These are phyloP conservation scores for Phymatocera aterrima DNA, from an alignment of 2,888 invertebrate species.

Conservation along the genomic window DNA sequence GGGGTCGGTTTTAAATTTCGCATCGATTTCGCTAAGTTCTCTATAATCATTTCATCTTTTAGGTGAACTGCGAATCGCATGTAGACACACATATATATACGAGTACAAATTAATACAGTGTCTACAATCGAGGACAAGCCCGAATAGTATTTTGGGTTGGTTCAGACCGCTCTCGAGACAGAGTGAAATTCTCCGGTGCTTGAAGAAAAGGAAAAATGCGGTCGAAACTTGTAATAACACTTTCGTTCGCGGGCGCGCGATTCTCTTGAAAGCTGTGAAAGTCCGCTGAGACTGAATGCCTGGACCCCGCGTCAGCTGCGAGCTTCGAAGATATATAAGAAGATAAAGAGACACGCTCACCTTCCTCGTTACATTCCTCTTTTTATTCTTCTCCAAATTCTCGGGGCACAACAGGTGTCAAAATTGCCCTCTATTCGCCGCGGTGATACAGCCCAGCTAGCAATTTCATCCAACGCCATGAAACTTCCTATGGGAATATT, in stretches of 20 bases:
- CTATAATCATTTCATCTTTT: too few species aligned
- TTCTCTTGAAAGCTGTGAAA: background rate
- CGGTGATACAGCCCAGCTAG: background rate
- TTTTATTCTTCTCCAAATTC: background rate
- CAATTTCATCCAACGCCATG: background rate
- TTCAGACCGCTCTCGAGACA: background rate
- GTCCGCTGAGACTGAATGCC: background rate
- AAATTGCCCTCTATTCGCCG: background rate
- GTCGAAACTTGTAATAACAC: background rate
- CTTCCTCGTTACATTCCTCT: background rate
- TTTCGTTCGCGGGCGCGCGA: background rate
- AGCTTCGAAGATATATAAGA: too few species aligned
- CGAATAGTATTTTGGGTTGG: background rate
- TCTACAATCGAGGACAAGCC: background rate
- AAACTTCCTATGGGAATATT: background rate
- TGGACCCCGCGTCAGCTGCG: too few species aligned
- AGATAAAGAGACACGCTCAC: background rate
- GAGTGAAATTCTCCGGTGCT: too few species aligned
- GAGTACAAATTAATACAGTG: background rate
- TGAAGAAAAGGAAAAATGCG: background rate
- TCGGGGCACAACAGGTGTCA: conserved; percentile 13
- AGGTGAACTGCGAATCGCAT: too few species aligned
- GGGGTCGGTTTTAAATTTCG: background rate
- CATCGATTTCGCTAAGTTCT: too few species aligned
- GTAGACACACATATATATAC: background rate